Base-by-base conservation (phyloP, 2,797 vertebrate species). In the Galagoides demidoff region DNA sequence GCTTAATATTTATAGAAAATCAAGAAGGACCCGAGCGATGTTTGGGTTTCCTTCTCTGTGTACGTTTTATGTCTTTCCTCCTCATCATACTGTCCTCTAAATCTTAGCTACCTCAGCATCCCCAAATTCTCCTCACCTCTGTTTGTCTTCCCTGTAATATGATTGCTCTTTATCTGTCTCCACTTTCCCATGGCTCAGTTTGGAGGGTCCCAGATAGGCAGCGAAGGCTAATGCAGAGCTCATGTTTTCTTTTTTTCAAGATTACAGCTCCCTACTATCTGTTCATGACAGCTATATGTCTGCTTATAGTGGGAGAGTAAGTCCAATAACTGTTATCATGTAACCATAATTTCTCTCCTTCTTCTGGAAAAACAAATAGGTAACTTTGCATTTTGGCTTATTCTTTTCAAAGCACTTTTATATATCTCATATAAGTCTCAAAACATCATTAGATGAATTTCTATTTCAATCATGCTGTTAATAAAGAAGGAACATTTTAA, bases 361-460 rank as follows among this genome's bases (percentile, higher is more conserved):
- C 39, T 23, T 86, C 7, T 81, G 5, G 59, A 71, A 94, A 89
- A 96, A 49, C 8, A 73, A 90, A 85, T 37, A 76, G 7, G 3
- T 52, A 39, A 49, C 25, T 84, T 52, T 90, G 66, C n/a, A 29
- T 34, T 73, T 7, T 68, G 68, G 19, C 23, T 92, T 84, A 84
- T 73, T 92, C 7, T 83, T 93, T 94, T 86, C 27, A 71, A 55
- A 85, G 16, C 29, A 93, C 29, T 84, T 89, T 31, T 4, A 68
- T 52, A 34, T 13, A 37, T 73, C 57, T 89, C 25, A 73, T 23
- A 34, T 57, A 85, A 43, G 83, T 52, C 57, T 87, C 25, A 88
- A 89, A 90, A 85, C 2, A 71, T 59, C 19, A 87, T 71, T 3
- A 74, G 23, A 37, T 86, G 73, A 82, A 71, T 92, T 73, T 66